phyloP scores from a whole-genome alignment of 2,888 invertebrate species.

The Athetis lepigone region DNA sequence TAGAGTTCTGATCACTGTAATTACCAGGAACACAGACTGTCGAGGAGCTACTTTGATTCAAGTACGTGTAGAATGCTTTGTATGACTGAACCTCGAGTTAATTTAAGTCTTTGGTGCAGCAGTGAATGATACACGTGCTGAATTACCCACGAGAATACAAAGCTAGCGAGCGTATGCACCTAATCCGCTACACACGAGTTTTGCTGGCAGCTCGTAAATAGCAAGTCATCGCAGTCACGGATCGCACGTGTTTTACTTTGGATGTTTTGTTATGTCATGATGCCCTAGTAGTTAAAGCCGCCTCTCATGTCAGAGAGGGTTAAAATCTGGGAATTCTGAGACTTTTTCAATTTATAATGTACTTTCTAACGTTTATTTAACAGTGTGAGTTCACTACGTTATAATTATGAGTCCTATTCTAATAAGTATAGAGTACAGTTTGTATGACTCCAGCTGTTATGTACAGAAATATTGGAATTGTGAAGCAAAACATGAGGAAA shows the following conservation, averaged over 20 bases:
- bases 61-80: constrained; percentile 22
- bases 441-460: too few species aligned
- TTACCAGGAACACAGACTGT: neutral
- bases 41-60: constrained; percentile 22
- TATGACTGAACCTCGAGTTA: constrained; percentile 14
- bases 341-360: too few species aligned
- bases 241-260: neutral
- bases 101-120: constrained; percentile 23
- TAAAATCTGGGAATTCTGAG: too few species aligned
- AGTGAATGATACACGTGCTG: constrained; percentile 26
- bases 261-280: too few species aligned
- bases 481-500: too few species aligned
- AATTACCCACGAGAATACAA: constrained; percentile 13
- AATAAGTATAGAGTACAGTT: too few species aligned
- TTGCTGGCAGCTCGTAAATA: neutral
- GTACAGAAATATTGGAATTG: too few species aligned
- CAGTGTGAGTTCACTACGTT: too few species aligned
- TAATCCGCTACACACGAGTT: neutral
- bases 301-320: too few species aligned
- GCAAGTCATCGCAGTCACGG: neutral
- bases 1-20: neutral
- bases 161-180: constrained; percentile 3
- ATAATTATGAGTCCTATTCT: too few species aligned
- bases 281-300: too few species aligned
- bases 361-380: too few species aligned